Conservation (phyloP, 2,797 vertebrate species). For the Champsocephalus esox region DNA sequence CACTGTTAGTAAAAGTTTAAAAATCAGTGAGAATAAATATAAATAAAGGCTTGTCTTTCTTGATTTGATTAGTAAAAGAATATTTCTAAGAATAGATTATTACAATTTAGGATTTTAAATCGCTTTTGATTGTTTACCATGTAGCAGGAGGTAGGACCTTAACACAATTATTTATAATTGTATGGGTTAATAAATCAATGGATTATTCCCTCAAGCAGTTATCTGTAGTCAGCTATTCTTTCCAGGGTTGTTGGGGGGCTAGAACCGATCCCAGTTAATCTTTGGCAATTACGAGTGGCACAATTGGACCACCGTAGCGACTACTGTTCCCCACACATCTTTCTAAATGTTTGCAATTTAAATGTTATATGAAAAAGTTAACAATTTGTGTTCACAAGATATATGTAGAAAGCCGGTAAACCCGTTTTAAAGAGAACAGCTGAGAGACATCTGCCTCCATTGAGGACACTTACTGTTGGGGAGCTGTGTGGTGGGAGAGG, state of each 20-base stretch:
- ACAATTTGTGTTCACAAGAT: background rate
- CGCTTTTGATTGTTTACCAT: no score
- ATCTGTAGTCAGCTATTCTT: no score
- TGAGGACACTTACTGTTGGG: slow-evolving; percentile 55
- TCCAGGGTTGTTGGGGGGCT: no score
- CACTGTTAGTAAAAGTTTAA: background rate
- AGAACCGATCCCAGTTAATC: no score
- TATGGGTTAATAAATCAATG: background rate
- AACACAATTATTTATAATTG: background rate
- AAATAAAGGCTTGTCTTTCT: background rate
- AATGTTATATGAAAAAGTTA: background rate
- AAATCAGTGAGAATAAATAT: background rate
- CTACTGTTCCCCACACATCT: background rate
- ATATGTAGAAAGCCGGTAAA: no score
- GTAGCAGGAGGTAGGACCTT: background rate
- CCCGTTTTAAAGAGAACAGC: no score
- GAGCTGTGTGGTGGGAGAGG: slow-evolving; percentile 8
- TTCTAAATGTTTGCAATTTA: background rate
- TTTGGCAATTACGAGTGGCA: background rate
- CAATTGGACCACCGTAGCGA: background rate
- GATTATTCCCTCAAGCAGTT: background rate
- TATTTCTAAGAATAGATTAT: background rate
- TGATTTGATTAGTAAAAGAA: background rate
- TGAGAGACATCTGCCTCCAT: background rate
- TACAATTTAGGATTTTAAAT: background rate